Evolutionary conservation across 2,113 vertebrate species (phyloP), one percentile per base, ranked within the genome.

Genomic region (Nerophis lumbriciformis): DNA sequence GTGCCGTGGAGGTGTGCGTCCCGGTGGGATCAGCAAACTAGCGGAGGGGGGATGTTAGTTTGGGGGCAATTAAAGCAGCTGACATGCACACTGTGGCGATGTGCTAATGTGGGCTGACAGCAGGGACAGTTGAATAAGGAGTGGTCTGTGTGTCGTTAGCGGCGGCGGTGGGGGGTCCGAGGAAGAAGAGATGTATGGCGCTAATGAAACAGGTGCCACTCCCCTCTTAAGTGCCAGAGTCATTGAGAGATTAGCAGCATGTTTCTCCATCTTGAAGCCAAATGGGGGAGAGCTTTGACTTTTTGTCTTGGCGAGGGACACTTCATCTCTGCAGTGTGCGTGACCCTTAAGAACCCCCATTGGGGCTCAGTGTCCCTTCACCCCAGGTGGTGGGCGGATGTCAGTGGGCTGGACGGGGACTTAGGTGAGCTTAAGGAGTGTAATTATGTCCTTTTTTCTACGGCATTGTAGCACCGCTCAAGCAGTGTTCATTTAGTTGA

Each of bases 91-190:
- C 85, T 80, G 83, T 75, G 81, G 79, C 48, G 65, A 72, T 52
- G 59, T 35, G 80, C 89, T 91, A 90, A 91, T 91, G 86, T 82
- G 78, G 86, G 85, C 84, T 86, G 90, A 91, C 89, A 89, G 89
- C 87, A 78, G 87, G 85, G 83, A 88, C 83, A 90, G 90, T 88
- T 91, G 83, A 90, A 89, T 90, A 91, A 90, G 79, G 84, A 15
- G 45, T 47, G 39, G 47, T 8, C n/a, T 16, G 48, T 44, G 42
- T 44, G 35, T 13, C 21, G 28, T 28, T 47, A 48, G 19, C 14
- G 11, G 37, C 16, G 15, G 28, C 47, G 42, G 42, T 45, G 15
- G 50, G 21, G n/a, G 51, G n/a, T 44, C 48, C 6, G 49, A 65
- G 68, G 60, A 71, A 69, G 77, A 84, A 87, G 53, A 84, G 77